A percentile compares a stretch with the other conserved stretches of the same genome.
These are phyloP conservation scores for Cyanoderma ruficeps DNA, from an alignment of 2,113 vertebrate species.

Conservation along the genomic window DNA sequence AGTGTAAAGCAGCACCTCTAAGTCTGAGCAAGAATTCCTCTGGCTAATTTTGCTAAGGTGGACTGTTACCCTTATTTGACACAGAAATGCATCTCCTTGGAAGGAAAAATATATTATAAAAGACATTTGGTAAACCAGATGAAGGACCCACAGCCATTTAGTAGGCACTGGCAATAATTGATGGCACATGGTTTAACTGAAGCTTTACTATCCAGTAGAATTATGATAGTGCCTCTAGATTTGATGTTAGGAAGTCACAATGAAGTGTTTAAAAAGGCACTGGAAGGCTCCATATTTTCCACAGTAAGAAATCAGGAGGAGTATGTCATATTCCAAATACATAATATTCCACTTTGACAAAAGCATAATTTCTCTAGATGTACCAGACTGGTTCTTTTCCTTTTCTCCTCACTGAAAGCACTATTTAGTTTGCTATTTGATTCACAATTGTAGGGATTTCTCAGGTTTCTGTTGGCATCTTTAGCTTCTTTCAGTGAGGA, in stretches of 20 bases:
- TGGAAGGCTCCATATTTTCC: background rate
- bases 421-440: background rate
- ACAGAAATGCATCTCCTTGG: background rate
- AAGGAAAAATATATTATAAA: background rate
- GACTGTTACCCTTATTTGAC: background rate
- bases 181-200: background rate
- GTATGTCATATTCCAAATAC: background rate
- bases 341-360: background rate
- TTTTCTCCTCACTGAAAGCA: background rate
- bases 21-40: background rate
- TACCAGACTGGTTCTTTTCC: background rate
- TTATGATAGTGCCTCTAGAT: background rate
- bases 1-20: background rate
- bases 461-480: background rate
- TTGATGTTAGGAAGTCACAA: accelerated
- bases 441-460: background rate
- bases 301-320: background rate
- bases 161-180: background rate
- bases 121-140: background rate
- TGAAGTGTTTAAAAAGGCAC: background rate
- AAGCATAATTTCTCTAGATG: background rate
- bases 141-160: background rate
- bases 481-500: background rate
- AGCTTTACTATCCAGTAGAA: background rate
- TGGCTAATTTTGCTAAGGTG: background rate